Evolutionary conservation across 2,113 vertebrate genomes (phyloP).

Genomic region (Nematolebias whitei): DNA sequence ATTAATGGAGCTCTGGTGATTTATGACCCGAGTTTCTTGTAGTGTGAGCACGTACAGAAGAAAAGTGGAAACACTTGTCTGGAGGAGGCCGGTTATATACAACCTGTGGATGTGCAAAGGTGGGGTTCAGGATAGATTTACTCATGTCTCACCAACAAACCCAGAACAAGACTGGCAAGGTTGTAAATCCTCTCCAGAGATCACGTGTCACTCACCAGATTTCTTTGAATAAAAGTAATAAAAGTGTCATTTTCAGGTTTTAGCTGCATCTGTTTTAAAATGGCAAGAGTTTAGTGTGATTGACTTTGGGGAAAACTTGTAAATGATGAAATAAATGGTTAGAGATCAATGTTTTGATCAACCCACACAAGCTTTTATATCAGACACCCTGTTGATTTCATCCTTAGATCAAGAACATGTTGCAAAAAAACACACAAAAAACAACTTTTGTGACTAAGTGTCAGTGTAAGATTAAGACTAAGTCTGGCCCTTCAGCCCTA

Average conservation of each 20-base stretch:
- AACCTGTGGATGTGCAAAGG: slow-evolving; percentile 6
- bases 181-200: slow-evolving; percentile 9
- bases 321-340: neutral
- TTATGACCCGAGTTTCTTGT: slow-evolving; percentile 13
- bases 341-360: neutral
- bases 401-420: neutral
- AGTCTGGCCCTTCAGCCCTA: too few relatives aligned
- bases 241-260: neutral
- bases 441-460: too few relatives aligned
- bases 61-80: neutral
- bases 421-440: too few relatives aligned
- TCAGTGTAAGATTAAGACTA: too few relatives aligned
- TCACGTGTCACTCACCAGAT: neutral
- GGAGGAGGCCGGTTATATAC: slow-evolving; percentile 22
- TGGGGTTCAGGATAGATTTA: slow-evolving; percentile 19
- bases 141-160: slow-evolving; percentile 11
- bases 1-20: slow-evolving; percentile 24
- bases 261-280: slow-evolving; percentile 3
- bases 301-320: neutral
- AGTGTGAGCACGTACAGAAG: slow-evolving; percentile 5
- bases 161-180: slow-evolving; percentile 18
- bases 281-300: neutral
- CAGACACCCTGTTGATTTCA: neutral
- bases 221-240: slow-evolving; percentile 1
- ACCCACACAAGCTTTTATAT: neutral